A percentile compares a stretch with the other conserved stretches of the same genome.
Conservation (phyloP, 2,888 invertebrate genomes). For the Lithosia quadra region DNA sequence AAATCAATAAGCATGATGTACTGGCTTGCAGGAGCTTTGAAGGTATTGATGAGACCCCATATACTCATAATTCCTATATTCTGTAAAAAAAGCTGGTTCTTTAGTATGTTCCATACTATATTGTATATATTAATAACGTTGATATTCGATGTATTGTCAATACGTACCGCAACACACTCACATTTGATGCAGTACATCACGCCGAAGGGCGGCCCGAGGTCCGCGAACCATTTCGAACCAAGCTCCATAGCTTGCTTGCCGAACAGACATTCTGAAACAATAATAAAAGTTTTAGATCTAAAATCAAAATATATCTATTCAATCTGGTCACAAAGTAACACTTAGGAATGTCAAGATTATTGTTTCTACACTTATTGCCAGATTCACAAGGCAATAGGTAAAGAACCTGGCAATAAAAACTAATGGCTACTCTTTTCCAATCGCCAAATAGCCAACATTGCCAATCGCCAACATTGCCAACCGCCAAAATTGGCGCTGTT, state of each 20-base stretch:
- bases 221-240: constrained; percentile 97
- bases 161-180: constrained; percentile 97
- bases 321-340: background rate
- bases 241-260: constrained; percentile 95
- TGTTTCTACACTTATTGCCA: too few species aligned
- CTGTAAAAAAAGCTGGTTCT: background rate
- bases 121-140: background rate
- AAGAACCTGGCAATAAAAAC: too few species aligned
- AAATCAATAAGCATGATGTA: background rate
- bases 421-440: too few species aligned
- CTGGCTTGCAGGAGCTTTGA: background rate
- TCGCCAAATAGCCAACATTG: too few species aligned
- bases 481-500: too few species aligned
- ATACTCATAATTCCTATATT: background rate
- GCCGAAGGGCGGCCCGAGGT: constrained; percentile 97
- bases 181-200: constrained; percentile 98
- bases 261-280: constrained; percentile 96
- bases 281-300: constrained; percentile 25
- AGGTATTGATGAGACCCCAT: background rate
- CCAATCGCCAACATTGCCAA: too few species aligned
- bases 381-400: too few species aligned
- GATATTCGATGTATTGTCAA: constrained; percentile 34
- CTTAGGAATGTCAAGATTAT: too few species aligned
- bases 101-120: too few species aligned
- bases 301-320: background rate